A percentile compares a stretch with the other conserved stretches of the same genome.
phyloP scores from a whole-genome alignment of 1,140 invertebrate genomes.

The Phthorimaea operculella region DNA sequence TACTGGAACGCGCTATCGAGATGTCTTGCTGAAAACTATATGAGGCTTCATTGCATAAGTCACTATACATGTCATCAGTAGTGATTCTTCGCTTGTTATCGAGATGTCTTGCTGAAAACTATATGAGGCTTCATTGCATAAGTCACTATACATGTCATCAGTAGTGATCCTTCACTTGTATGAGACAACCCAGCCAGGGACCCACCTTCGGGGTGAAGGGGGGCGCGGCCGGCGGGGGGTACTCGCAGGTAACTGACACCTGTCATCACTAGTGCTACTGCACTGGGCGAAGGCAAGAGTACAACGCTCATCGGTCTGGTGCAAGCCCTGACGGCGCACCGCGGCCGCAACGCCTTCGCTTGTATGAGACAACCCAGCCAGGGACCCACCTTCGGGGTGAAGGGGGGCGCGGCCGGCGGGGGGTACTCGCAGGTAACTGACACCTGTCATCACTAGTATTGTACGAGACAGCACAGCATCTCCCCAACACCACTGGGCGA shows the following conservation, averaged over 20 bases:
- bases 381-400: conserved; percentile 98
- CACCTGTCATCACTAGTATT: too few species aligned
- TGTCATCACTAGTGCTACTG: too few species aligned
- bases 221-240: conserved; percentile 95
- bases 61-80: too few species aligned
- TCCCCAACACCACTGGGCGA: conserved; percentile 98
- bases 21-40: too few species aligned
- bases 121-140: too few species aligned
- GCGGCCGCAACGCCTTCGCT: conserved; percentile 89
- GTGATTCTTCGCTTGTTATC: too few species aligned
- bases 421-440: conserved; percentile 85
- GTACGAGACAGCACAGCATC: too few species aligned
- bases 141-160: too few species aligned
- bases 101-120: too few species aligned
- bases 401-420: conserved; percentile 95
- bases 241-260: conserved; percentile 72
- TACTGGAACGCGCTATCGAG: too few species aligned
- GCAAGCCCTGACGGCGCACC: conserved; percentile 91
- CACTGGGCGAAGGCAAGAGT: conserved; percentile 96
- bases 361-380: conserved; percentile 98
- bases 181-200: conserved; percentile 98
- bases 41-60: too few species aligned
- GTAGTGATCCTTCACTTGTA: conserved; percentile 93
- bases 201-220: conserved; percentile 99
- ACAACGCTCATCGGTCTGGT: conserved; percentile 95